A percentile compares a stretch with the other conserved stretches of the same genome.
Evolutionary conservation across 1,140 invertebrate species (phyloP).

Genomic region (Heterodera schachtii): DNA sequence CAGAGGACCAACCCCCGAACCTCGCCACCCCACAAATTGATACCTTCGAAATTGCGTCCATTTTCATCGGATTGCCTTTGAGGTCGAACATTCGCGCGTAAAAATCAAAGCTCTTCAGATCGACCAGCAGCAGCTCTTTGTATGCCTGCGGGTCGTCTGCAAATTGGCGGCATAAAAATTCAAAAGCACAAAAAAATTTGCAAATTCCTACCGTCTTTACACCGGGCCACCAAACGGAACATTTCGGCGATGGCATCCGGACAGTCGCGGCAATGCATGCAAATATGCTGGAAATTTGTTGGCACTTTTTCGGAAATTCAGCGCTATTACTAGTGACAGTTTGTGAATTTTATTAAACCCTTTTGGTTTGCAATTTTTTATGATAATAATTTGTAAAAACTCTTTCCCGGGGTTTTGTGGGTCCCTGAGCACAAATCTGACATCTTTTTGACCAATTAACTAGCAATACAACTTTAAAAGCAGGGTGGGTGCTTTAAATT

Average conservation of each 20-base stretch:
- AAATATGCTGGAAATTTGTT: background rate
- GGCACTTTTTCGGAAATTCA: no score
- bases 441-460: no score
- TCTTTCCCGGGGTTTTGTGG: no score
- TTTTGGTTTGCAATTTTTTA: no score
- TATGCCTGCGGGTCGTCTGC: constrained; percentile 14
- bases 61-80: background rate
- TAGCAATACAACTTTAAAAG: no score
- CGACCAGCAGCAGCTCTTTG: background rate
- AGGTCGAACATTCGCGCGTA: constrained; percentile 12
- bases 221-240: constrained; percentile 4
- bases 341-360: no score
- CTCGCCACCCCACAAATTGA: background rate
- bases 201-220: constrained; percentile 2
- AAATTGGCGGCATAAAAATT: constrained; percentile 4
- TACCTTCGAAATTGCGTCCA: constrained; percentile 5
- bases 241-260: background rate
- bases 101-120: background rate
- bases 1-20: no score
- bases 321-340: no score
- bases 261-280: background rate
- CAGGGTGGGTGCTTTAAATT: no score
- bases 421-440: no score
- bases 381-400: no score
- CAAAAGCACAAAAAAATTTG: background rate